Evolutionary conservation across 2,888 invertebrate species (phyloP), one percentile per base, ranked within the genome.

Genomic region (Myopa tessellatipennis): DNA sequence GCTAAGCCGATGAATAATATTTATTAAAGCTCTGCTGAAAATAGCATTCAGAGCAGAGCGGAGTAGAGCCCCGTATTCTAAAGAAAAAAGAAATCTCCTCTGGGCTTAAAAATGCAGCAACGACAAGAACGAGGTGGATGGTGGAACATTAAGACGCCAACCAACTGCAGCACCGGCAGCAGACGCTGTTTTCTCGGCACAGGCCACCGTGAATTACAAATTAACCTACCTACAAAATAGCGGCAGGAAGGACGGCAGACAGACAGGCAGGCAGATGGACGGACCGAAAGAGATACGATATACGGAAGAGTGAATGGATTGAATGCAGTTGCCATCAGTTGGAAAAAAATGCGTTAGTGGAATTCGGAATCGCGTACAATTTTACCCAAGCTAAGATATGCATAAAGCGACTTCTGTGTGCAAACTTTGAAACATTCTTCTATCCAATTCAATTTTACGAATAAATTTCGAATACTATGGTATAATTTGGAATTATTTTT

Each of bases 171-270:
- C 34, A 36, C 26, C 26, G 26, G 65, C 36, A 12, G 38, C 70
- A 70, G 70, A 52, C 70, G 52, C 34, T 45, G 65, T 26, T 45
- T 45, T 45, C 65, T 36, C 52, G 74, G 65, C 63, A 65, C 69
- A 75, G 75, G 75, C 75, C 75, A 75, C 75, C 75, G 69, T 75
- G 75, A 75, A 74, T 68, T 55, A 74, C 67, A 74, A 75, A 75
- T 75, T 75, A 75, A 60, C 69, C 75, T 58, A 69, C 40, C 58
- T 67, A 75, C 58, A 75, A 69, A 67, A 55, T 75, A 68, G 75
- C 63, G 67, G 55, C 55, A 18, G 45, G 58, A 58, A 60, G 14
- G 65, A 73, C 73, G n/a, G 50, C 10, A 16, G 34, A 18, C 10
- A 61, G 34, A 61, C 18, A 69, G 18, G 50, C 40, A 5, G 16